Evolutionary conservation across 2,797 vertebrate species (phyloP).

Genomic region (Mionectes olivaceus): DNA sequence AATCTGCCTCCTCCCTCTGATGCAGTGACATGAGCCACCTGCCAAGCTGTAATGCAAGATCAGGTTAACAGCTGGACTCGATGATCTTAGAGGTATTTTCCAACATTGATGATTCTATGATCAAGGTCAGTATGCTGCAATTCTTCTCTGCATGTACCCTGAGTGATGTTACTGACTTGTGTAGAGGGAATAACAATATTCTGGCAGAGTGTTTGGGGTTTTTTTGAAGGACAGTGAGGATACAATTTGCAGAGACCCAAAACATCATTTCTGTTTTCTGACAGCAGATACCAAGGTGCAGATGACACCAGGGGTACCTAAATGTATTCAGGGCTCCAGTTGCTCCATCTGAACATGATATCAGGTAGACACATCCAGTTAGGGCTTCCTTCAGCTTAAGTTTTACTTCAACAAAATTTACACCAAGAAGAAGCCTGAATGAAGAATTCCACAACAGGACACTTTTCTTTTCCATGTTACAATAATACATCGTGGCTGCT

Average conservation of each 20-base stretch:
- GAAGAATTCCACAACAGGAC: neutral
- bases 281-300: neutral
- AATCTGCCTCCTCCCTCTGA: neutral
- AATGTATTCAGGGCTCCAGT: neutral
- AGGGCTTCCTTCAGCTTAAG: neutral
- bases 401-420: neutral
- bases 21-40: neutral
- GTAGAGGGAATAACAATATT: accelerated
- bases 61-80: neutral
- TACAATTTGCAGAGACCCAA: neutral
- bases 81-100: neutral
- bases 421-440: neutral
- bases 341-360: neutral
- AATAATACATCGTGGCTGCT: neutral
- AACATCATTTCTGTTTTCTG: neutral
- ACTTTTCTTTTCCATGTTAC: neutral
- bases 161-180: too few relatives aligned
- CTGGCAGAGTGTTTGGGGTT: neutral
- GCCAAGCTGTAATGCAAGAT: neutral
- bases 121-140: neutral
- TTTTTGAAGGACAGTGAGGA: neutral
- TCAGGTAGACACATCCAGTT: neutral
- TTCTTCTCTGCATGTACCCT: accelerated
- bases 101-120: neutral
- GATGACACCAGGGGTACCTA: accelerated